These are phyloP conservation scores for Fabriciana adippe DNA, from an alignment of 2,888 invertebrate species.

Conservation along the genomic window DNA sequence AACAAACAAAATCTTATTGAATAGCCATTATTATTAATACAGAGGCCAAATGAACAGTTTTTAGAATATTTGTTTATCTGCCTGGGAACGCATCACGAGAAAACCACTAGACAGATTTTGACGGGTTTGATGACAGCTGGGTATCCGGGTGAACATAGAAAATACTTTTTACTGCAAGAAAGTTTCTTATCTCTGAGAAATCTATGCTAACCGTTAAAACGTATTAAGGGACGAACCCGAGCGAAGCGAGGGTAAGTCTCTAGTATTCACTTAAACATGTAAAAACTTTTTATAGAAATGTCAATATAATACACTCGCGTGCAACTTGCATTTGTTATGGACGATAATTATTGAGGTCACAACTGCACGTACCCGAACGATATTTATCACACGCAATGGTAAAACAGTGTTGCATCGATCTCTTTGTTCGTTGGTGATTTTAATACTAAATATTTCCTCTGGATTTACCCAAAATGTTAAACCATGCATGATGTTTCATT, in stretches of 20 bases:
- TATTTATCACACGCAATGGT: conserved; percentile 21
- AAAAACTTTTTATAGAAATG: not conserved
- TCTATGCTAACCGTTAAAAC: too few species aligned
- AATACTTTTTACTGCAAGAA: too few species aligned
- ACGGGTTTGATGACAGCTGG: too few species aligned
- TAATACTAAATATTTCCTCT: not conserved
- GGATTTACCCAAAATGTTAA: not conserved
- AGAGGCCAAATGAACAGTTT: too few species aligned
- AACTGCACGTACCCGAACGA: conserved; percentile 11
- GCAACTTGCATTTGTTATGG: conserved; percentile 13
- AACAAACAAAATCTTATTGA: too few species aligned
- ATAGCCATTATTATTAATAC: too few species aligned
- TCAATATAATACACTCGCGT: conserved; percentile 8
- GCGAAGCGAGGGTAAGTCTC: not conserved
- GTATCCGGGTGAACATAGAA: too few species aligned
- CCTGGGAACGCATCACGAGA: too few species aligned
- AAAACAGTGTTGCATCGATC: conserved; percentile 13
- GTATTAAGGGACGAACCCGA: not conserved
- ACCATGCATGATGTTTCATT: too few species aligned
- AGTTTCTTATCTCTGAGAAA: too few species aligned
- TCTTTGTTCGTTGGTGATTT: conserved; percentile 1
- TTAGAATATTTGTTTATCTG: too few species aligned
- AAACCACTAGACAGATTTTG: too few species aligned
- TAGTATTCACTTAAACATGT: not conserved
- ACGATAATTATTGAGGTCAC: conserved; percentile 20